Evolutionary conservation across 2,797 vertebrate species (phyloP), one percentile per base, ranked within the genome.

Genomic region (Coregonus ussuriensis): DNA sequence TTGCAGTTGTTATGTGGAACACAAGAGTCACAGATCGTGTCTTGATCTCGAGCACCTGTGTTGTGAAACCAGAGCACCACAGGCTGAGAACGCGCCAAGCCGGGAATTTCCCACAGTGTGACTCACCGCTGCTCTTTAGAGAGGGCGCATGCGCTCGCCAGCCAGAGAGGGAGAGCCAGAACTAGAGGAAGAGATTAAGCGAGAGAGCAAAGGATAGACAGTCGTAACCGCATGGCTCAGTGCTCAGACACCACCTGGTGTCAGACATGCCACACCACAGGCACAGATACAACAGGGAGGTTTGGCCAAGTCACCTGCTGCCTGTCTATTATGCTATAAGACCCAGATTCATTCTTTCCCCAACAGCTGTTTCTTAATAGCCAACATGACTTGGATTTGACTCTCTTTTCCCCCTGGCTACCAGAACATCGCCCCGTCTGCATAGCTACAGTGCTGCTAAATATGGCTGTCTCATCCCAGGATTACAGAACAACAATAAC

Each of bases 91-190:
- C 77, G 74, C 72, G 72, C 71, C 74, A 62, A 84, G 88, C 87
- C 92, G 93, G 94, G 94, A 95, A 94, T 94, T 95, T 95, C 94
- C 94, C 93, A 91, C 86, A 90, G 88, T 71, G 88, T 95, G 93
- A 95, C 90, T 94, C 92, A 93, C 87, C 29, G 80, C 86, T 77
- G 77, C 80, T 83, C 77, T 84, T 78, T 71, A 81, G 82, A 81
- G 82, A 88, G 33, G 0, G 87, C 89, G 88, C 93, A 91, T 91
- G 91, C 81, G 92, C 88, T 68, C 72, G 62, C 76, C 47, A 31
- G 54, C 35, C 18, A 75, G 29, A 69, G 31, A 74, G 51, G 41
- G 11, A n/a, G 53, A 11, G 41, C 9, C 9, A 47, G 41, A 47
- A 47, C 41, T 41, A 0, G 56, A 56, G 31, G 71, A 66, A 77